These are phyloP conservation scores for Nyctibius bracteatus DNA, from an alignment of 2,113 vertebrate genomes.

Conservation along the genomic window DNA sequence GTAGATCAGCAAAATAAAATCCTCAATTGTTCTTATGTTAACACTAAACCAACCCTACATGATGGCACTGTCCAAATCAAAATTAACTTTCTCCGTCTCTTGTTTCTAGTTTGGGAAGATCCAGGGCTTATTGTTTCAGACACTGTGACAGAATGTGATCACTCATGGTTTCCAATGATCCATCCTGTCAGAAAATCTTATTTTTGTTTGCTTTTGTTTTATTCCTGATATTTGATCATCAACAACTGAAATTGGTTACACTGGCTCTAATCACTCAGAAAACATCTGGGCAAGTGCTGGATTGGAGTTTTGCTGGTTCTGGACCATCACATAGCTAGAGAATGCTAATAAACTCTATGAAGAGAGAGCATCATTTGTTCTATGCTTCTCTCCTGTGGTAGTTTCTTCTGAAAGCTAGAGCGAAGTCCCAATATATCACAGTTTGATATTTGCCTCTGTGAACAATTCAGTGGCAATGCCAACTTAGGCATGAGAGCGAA, in stretches of 20 bases:
- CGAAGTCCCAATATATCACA: not conserved
- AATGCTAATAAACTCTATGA: not conserved
- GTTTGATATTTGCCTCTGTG: not conserved
- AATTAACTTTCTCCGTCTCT: not conserved
- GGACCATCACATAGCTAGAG: not conserved
- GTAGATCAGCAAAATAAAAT: slow-evolving; percentile 4
- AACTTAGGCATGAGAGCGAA: not conserved
- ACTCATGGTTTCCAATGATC: not conserved
- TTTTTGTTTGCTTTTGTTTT: not conserved
- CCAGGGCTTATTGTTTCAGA: not conserved
- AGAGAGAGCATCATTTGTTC: not conserved
- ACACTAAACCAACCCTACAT: not conserved
- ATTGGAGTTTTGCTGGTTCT: not conserved
- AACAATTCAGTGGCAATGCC: not conserved
- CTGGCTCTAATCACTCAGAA: not conserved
- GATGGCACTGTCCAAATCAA: not conserved
- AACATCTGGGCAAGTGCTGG: not conserved
- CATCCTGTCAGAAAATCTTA: not conserved
- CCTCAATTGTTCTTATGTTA: not conserved
- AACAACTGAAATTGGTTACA: not conserved
- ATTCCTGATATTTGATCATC: not conserved
- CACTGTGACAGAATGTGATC: accelerated
- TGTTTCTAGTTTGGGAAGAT: not conserved
- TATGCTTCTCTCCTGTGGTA: not conserved
- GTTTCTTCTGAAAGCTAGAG: not conserved